Conservation (phyloP, 2,113 vertebrate genomes). For the Verasper variegatus region DNA sequence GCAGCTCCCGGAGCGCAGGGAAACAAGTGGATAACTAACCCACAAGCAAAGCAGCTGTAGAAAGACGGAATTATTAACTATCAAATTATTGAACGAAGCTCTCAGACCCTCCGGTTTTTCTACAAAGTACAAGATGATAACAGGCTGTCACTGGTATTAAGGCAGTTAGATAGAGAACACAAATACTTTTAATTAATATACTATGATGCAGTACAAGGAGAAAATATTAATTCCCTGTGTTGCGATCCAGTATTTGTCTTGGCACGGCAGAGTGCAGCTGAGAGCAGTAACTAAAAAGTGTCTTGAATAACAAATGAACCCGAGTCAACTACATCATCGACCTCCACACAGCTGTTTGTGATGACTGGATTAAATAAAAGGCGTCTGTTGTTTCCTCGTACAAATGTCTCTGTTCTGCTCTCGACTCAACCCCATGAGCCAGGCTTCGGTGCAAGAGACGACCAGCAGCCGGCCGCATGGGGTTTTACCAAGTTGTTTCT, state of each 20-base stretch:
- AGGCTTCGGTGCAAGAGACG: background rate
- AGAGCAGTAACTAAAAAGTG: conserved; percentile 3
- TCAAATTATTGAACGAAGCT: background rate
- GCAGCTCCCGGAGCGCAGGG: background rate
- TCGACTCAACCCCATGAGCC: background rate
- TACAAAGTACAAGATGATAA: background rate
- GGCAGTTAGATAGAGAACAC: background rate
- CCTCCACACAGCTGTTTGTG: conserved; percentile 3
- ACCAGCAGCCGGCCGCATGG: conserved; percentile 30
- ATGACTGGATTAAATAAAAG: conserved; percentile 26
- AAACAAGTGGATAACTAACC: background rate
- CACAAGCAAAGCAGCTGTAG: background rate
- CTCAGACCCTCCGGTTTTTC: background rate
- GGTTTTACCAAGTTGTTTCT: background rate
- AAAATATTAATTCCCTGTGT: background rate
- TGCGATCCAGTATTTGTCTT: background rate
- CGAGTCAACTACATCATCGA: background rate
- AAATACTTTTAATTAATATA: no score
- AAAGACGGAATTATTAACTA: background rate
- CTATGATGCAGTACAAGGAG: background rate
- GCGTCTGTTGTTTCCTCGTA: background rate
- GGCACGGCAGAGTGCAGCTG: background rate
- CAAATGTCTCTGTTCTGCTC: background rate
- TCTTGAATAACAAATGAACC: background rate
- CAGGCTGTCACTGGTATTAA: background rate